These are phyloP conservation scores for Chymomyza caudatula DNA, from an alignment of 2,888 invertebrate genomes.

Conservation along the genomic window DNA sequence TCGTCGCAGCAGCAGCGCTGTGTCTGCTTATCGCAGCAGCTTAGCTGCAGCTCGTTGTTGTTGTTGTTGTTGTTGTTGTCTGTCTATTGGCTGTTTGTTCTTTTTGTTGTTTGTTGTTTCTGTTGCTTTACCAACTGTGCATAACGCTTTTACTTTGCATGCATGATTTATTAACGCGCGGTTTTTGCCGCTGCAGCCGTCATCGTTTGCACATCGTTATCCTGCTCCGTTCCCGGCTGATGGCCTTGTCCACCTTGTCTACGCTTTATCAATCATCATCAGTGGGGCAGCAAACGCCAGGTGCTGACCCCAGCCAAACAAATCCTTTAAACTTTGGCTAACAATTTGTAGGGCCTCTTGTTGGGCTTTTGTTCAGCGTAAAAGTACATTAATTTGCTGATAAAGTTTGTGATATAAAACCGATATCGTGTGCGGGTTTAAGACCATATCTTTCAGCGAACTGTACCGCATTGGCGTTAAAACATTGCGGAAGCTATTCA, in stretches of 20 bases:
- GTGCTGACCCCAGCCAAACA: background rate
- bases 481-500: too few relatives aligned
- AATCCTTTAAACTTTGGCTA: background rate
- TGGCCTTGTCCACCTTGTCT: conserved; percentile 7
- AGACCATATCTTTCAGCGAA: too few relatives aligned
- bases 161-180: conserved; percentile 22
- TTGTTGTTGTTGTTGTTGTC: conserved; percentile 14
- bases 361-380: background rate
- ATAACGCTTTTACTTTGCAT: conserved; percentile 23
- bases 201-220: conserved; percentile 31
- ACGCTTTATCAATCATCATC: conserved; percentile 38
- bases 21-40: background rate
- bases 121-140: conserved; percentile 11
- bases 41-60: background rate
- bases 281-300: conserved; percentile 1
- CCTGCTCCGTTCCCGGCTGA: background rate
- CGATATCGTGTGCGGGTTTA: too few relatives aligned
- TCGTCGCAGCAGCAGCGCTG: background rate
- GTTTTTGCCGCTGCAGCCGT: background rate
- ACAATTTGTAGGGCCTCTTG: background rate
- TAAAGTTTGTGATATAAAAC: background rate
- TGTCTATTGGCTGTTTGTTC: too few relatives aligned
- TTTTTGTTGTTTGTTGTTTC: conserved; percentile 12
- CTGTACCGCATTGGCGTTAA: too few relatives aligned
- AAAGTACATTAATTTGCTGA: background rate